Conservation (phyloP, 2,797 vertebrate genomes). For the Alexandromys oeconomus region DNA sequence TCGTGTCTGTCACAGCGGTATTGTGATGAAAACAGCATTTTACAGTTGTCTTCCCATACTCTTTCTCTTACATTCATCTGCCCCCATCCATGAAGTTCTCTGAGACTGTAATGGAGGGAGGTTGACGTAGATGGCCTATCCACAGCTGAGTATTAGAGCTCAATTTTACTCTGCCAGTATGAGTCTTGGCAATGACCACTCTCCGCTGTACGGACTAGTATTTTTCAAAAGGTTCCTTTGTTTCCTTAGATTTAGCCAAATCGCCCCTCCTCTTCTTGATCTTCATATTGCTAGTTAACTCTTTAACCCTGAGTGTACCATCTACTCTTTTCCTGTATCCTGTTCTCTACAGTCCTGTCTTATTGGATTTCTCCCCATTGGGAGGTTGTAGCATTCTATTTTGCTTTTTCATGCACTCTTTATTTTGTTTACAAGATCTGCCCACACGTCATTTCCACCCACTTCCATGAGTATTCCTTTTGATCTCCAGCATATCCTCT, state of each 20-base stretch:
- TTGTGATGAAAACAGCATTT: background rate
- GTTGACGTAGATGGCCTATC: background rate
- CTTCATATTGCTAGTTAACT: too few species aligned
- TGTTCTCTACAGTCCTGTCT: background rate
- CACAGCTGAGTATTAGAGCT: background rate
- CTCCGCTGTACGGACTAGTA: too few species aligned
- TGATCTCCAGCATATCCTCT: too few species aligned
- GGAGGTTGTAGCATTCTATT: background rate
- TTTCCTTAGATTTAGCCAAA: background rate
- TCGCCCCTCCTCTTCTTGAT: fast-evolving
- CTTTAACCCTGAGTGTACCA: background rate
- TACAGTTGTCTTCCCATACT: background rate
- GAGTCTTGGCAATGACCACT: background rate
- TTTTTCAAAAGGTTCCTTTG: background rate
- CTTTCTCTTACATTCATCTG: background rate
- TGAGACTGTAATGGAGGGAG: background rate
- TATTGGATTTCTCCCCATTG: background rate
- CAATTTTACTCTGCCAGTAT: background rate
- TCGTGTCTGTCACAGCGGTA: background rate
- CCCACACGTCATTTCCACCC: too few species aligned
- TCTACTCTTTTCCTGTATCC: background rate
- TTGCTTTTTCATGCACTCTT: too few species aligned
- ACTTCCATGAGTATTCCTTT: background rate
- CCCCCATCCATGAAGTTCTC: background rate
- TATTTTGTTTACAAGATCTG: background rate